phyloP scores from a whole-genome alignment of 2,797 vertebrate species.

The Alca torda region DNA sequence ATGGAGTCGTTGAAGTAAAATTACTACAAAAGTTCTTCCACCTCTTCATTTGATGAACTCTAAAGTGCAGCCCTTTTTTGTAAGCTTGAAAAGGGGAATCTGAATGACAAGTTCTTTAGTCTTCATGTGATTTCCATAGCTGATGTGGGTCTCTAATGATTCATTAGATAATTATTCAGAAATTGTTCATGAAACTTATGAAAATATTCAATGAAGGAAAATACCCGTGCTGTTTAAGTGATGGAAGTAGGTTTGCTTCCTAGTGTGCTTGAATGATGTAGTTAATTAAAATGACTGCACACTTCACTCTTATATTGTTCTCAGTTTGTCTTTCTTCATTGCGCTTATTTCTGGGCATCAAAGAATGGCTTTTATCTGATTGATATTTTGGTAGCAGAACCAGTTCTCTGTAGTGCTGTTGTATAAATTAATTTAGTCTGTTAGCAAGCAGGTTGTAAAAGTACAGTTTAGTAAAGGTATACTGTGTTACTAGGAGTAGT shows the following conservation, averaged over 20 bases:
- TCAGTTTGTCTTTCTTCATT: not conserved
- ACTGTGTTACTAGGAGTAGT: not conserved
- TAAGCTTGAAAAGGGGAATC: not conserved
- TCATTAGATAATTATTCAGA: not conserved
- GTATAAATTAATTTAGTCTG: not conserved
- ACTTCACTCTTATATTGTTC: not conserved
- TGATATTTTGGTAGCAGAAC: not conserved
- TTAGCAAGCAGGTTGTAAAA: not conserved
- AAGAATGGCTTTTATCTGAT: not conserved
- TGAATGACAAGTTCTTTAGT: not conserved
- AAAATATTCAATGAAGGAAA: not conserved
- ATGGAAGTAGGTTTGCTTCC: not conserved
- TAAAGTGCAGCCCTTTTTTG: not conserved
- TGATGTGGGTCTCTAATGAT: not conserved
- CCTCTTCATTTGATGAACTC: not conserved
- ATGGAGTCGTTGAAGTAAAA: not conserved
- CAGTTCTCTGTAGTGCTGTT: not conserved
- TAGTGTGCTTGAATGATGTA: not conserved
- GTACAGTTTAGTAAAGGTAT: not conserved
- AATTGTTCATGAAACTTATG: not conserved
- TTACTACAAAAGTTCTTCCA: not conserved
- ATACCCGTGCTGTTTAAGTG: not conserved
- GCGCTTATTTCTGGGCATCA: not conserved
- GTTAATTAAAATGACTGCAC: not conserved
- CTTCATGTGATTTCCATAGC: not conserved